Base-by-base conservation (phyloP, 2,113 vertebrate species). In the Aphyosemion australe region DNA sequence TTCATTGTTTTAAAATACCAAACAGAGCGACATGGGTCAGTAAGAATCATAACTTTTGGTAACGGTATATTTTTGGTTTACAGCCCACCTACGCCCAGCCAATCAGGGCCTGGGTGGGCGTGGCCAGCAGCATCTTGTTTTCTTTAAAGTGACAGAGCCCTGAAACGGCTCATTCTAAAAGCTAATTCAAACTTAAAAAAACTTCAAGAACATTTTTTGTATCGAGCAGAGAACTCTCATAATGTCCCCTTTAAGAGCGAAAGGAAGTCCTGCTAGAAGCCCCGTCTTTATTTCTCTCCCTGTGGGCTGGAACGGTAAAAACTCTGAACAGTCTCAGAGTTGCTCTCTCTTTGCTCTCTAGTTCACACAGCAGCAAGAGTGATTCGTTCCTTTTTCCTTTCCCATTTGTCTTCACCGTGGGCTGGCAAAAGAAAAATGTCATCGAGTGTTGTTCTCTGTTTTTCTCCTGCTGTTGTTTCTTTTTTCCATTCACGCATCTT, bases 351-450 rank as follows among this genome's bases (percentile, higher is more conserved):
- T 48, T 1, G 34, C 50, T 56, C 62, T 61, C 69, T 58, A 75
- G 49, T 61, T 67, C 67, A 46, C 61, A 31, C 15, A 1, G 49
- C 37, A 73, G 46, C 46, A 20, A 81, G 60, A 86, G 34, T 69
- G 62, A 86, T 81, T 76, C 0, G 16, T 63, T 68, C 72, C 55
- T 61, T 58, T 20, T 63, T 71, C 69, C 37, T 32, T 42, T 49
- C 55, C 69, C 57, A 79, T 77, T 86, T 69, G 66, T 79, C 66
- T 79, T 80, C 75, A 49, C 65, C 32, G 69, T 71, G 65, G 62
- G 59, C 63, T 57, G 34, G 62, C 41, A 54, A 65, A 81, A 76
- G 68, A 81, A 69, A 82, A 81, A 81, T 65, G 59, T 52, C 7
- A 13, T n/a, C n/a, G 10, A 74, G 19, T 16, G 70, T 62, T 26